Conservation (phyloP, 2,888 invertebrate genomes). For the Gari tellinella region DNA sequence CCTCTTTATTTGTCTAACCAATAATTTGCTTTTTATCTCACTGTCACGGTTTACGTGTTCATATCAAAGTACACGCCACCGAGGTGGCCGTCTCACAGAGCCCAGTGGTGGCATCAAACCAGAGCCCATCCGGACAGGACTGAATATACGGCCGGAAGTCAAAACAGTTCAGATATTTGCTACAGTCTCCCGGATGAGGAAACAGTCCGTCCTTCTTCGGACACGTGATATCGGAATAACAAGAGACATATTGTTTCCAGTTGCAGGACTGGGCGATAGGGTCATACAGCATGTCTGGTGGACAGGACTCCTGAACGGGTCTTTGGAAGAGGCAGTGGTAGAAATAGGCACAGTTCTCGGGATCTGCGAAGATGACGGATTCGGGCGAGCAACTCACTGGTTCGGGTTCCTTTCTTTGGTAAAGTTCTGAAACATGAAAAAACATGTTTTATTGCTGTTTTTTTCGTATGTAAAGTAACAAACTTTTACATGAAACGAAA, state of each 20-base stretch:
- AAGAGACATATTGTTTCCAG: slow-evolving; percentile 67
- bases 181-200: slow-evolving; percentile 64
- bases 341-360: slow-evolving; percentile 69
- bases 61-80: slow-evolving; percentile 54
- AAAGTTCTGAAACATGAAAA: slow-evolving; percentile 52
- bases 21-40: too few relatives aligned
- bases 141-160: slow-evolving; percentile 68
- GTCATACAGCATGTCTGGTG: slow-evolving; percentile 65
- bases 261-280: slow-evolving; percentile 65
- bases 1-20: too few relatives aligned
- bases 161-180: slow-evolving; percentile 67
- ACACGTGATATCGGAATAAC: slow-evolving; percentile 64
- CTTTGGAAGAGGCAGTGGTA: slow-evolving; percentile 63
- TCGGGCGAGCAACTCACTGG: slow-evolving; percentile 78
- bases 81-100: slow-evolving; percentile 53
- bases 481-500: too few relatives aligned
- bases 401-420: slow-evolving; percentile 58
- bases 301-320: slow-evolving; percentile 64
- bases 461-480: too few relatives aligned
- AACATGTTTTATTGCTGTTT: too few relatives aligned
- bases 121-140: slow-evolving; percentile 54
- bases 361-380: slow-evolving; percentile 61
- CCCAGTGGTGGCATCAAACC: slow-evolving; percentile 83
- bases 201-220: slow-evolving; percentile 62
- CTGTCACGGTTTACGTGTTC: not conserved